These are phyloP conservation scores for Nasonia giraulti DNA, from an alignment of 1,140 invertebrate genomes.

Conservation along the genomic window DNA sequence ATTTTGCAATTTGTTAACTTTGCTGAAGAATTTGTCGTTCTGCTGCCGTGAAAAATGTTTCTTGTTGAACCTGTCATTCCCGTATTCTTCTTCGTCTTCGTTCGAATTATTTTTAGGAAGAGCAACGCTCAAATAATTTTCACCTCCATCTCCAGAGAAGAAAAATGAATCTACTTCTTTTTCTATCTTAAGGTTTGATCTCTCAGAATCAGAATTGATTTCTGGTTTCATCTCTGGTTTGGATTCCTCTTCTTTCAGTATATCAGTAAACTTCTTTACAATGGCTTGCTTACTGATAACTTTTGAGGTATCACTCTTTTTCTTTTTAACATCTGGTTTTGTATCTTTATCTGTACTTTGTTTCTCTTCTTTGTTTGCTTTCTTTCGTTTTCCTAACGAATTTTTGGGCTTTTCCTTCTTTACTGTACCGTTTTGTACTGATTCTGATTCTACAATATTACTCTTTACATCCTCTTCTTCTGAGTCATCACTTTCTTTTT, in stretches of 20 bases:
- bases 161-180: conserved; percentile 65
- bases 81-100: conserved; percentile 28
- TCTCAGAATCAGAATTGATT: neutral
- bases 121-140: conserved; percentile 58
- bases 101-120: conserved; percentile 48
- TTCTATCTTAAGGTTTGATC: conserved; percentile 45
- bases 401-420: conserved; percentile 2
- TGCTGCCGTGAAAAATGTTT: conserved; percentile 32
- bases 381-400: conserved; percentile 3
- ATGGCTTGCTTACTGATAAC: conserved; percentile 58
- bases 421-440: conserved; percentile 15
- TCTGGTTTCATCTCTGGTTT: conserved; percentile 23
- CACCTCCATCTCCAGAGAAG: conserved; percentile 56
- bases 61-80: conserved; percentile 37
- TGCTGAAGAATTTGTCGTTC: conserved; percentile 49
- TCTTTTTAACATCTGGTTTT: conserved; percentile 17
- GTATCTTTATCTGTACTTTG: neutral
- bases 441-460: conserved; percentile 6
- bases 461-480: conserved; percentile 15
- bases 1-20: conserved; percentile 34
- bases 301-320: conserved; percentile 44
- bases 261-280: conserved; percentile 62
- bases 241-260: conserved; percentile 54
- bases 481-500: conserved; percentile 11
- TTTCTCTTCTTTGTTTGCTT: conserved; percentile 14